Base-by-base conservation (phyloP, 2,888 invertebrate species). In the Tholera decimalis region DNA sequence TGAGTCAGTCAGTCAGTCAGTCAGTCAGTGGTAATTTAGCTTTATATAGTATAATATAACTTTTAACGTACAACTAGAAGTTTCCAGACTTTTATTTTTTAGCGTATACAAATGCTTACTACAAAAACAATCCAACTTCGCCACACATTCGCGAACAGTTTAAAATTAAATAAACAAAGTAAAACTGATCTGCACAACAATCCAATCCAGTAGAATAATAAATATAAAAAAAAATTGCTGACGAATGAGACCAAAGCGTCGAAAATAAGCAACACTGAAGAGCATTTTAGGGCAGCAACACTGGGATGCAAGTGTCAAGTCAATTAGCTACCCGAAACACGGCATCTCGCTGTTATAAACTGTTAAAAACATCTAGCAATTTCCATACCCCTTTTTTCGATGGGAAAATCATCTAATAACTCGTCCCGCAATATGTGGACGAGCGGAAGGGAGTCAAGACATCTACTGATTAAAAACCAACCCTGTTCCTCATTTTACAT, bases 161-260 rank as follows among this genome's bases (percentile, higher is more conserved):
- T 65, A 47, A 53, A 63, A 72, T 71, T 71, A 22, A 71, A 73
- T 73, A 64, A 72, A 64, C 49, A 62, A 43, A 33, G 6, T 18
- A 37, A 43, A 57, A 64, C 57, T 39, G 56, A 70, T 56, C 41
- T 3, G n/a, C 7, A 24, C 41, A n/a, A 30, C 8, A 22, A 18
- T 13, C 20, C n/a, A 9, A 11, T 41, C 5, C 15, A 6, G 3
- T 22, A 41, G 28, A 69, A 30, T 47, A 13, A 24, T 9, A 35
- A 68, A 54, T 26, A 39, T 33, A 39, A 50, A 67, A 33, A 2
- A 47, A n/a, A 47, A n/a, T 33, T 6, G 1, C 6, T n/a, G 11
- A 18, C 20, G 15, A 56, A 47, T 41, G 9, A 3, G n/a, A 11
- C 22, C 11, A 28, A 43, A 5, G 11, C 13, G 28, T 1, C 9